Evolutionary conservation across 2,888 invertebrate species (phyloP), one percentile per base, ranked within the genome.

Genomic region (Amblyteles armatorius): DNA sequence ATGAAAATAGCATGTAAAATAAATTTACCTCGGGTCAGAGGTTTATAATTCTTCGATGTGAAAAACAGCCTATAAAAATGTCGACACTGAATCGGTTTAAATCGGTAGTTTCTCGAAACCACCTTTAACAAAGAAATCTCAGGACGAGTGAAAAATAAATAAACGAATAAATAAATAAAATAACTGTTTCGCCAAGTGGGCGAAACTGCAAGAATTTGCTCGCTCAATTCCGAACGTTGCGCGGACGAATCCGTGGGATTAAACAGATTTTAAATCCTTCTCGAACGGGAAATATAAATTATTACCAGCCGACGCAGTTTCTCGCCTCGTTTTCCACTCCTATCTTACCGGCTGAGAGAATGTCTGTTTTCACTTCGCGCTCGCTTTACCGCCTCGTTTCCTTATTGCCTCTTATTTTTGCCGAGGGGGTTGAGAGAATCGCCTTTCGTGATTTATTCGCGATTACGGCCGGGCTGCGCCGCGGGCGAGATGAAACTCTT

Each of bases 391-490:
- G 44, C 44, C 44, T 29, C 40, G 16, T 67, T 11, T 22, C 44
- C 63, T 60, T 52, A 13, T 7, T 71, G 44, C 29, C 57, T 19
- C 40, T n/a, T 48, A 11, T 69, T 68, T 57, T 67, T 48, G 68
- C 68, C 50, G 29, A 63, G 22, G 73, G 68, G 63, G 72, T 67
- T 82, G 72, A 76, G 57, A 69, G 52, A 52, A 73, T 81, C 26
- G 57, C 11, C 52, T 79, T 33, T 36, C 78, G 68, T 33, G 68
- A 81, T 69, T 82, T 78, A 84, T 84, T 69, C 73, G 63, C 68
- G 69, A 82, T 77, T 82, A 77, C 79, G 68, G 63, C 48, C 52
- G 40, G 69, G 33, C 40, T 67, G 60, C 50, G 40, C 82, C 77
- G 77, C 48, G 36, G 69, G 69, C 50, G 78, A 57, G 72, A 52